These are phyloP conservation scores for Dreissena rostriformis DNA, from an alignment of 1,140 invertebrate genomes.

Conservation along the genomic window DNA sequence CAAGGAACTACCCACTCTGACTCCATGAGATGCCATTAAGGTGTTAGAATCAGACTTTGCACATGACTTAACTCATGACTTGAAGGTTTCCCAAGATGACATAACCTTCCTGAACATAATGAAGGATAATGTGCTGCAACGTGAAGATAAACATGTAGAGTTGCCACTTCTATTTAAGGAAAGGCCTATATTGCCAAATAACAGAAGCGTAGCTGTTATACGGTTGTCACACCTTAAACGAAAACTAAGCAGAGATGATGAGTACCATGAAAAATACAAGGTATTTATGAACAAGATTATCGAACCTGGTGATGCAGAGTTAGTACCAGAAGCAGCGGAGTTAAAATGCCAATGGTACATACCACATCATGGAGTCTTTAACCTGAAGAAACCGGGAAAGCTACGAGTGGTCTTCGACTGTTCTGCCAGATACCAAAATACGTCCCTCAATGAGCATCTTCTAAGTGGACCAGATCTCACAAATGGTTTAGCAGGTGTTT, in stretches of 20 bases:
- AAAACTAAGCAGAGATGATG: conserved; percentile 8
- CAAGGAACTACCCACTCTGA: conserved; percentile 13
- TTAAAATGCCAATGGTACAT: conserved; percentile 47
- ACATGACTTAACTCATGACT: not conserved
- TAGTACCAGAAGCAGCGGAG: not conserved
- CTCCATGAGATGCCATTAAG: not conserved
- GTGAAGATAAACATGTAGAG: conserved; percentile 9
- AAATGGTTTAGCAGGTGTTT: conserved; percentile 60
- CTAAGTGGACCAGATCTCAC: conserved; percentile 62
- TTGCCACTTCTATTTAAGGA: conserved; percentile 21
- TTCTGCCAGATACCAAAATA: conserved; percentile 39
- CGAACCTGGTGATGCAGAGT: conserved; percentile 36
- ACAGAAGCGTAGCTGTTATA: conserved; percentile 38
- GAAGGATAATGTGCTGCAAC: not conserved
- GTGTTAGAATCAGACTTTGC: conserved; percentile 2
- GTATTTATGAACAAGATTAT: conserved; percentile 47
- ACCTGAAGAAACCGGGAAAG: conserved; percentile 57
- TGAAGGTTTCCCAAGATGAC: conserved; percentile 23
- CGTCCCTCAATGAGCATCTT: conserved; percentile 68
- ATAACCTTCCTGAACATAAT: conserved; percentile 2
- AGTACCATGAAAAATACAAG: conserved; percentile 27
- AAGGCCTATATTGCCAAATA: conserved; percentile 30
- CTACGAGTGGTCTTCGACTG: conserved; percentile 65
- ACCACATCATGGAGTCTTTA: conserved; percentile 53
- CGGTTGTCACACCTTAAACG: conserved; percentile 35